Evolutionary conservation across 2,888 invertebrate genomes (phyloP).

Genomic region (Linnaemya tessellans): DNA sequence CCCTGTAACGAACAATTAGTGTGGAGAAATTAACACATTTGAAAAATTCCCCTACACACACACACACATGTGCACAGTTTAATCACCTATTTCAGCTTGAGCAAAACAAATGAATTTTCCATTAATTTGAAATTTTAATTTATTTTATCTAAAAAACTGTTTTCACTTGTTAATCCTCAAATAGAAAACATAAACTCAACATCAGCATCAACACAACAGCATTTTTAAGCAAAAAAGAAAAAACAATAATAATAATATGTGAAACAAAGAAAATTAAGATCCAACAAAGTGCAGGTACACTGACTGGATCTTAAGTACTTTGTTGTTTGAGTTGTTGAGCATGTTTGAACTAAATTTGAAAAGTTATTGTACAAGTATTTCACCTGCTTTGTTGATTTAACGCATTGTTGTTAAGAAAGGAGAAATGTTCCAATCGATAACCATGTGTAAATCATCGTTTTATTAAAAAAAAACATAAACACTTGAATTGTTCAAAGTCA

Average conservation of each 20-base stretch:
- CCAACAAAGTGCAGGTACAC: not conserved
- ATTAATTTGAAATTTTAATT: slow-evolving; percentile 10
- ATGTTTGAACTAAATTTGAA: slow-evolving; percentile 15
- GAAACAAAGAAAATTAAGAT: slow-evolving; percentile 18
- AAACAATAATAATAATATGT: not conserved
- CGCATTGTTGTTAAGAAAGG: not conserved
- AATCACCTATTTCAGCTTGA: not conserved
- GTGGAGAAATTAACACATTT: not conserved
- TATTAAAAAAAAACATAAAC: not conserved
- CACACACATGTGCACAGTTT: not conserved
- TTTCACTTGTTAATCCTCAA: slow-evolving; percentile 26
- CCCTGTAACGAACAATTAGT: not conserved
- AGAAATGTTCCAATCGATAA: slow-evolving; percentile 14
- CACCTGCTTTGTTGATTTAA: slow-evolving; percentile 3
- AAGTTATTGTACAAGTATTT: not conserved
- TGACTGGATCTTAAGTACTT: slow-evolving; percentile 14
- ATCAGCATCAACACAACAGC: not conserved
- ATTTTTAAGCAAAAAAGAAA: not conserved
- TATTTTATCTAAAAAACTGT: slow-evolving; percentile 17
- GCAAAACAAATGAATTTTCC: not conserved
- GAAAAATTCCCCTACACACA: too few relatives aligned
- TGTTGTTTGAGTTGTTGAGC: slow-evolving; percentile 17
- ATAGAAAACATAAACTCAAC: not conserved
- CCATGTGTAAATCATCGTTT: not conserved
- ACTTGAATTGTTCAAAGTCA: too few relatives aligned